Conservation (phyloP, 2,113 vertebrate genomes). For the Tachysurus fulvidraco region DNA sequence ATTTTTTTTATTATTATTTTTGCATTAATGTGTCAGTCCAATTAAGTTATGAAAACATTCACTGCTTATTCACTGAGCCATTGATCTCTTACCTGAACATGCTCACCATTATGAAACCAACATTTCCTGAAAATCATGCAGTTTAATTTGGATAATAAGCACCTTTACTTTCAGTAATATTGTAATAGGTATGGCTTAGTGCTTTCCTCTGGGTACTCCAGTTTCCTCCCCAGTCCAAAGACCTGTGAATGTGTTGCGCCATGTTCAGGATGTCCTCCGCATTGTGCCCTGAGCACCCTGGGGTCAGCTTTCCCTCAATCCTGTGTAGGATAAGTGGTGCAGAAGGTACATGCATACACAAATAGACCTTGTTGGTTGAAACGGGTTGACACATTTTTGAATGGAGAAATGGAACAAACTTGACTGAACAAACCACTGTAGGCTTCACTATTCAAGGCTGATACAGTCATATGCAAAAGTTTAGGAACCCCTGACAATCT, state of each 20-base stretch:
- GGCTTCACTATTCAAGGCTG: neutral
- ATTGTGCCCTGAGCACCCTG: too few relatives aligned
- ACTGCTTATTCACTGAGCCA: neutral
- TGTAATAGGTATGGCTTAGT: neutral
- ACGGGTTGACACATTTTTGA: too few relatives aligned
- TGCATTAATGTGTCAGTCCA: neutral
- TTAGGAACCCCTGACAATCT: too few relatives aligned
- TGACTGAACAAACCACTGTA: neutral
- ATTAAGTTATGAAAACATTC: neutral
- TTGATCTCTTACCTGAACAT: neutral
- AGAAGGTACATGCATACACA: too few relatives aligned
- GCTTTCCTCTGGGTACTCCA: neutral
- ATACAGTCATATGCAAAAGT: neutral
- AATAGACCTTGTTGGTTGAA: too few relatives aligned
- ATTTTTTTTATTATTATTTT: neutral
- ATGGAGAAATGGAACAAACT: neutral
- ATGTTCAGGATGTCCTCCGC: too few relatives aligned
- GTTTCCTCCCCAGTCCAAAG: neutral
- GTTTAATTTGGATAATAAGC: neutral
- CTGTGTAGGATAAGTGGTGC: too few relatives aligned
- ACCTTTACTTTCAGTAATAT: neutral
- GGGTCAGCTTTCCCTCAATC: too few relatives aligned
- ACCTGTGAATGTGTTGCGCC: too few relatives aligned
- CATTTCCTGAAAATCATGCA: neutral
- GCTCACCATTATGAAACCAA: neutral